phyloP scores from a whole-genome alignment of 2,888 invertebrate genomes.

The Acanthosoma haemorrhoidale region DNA sequence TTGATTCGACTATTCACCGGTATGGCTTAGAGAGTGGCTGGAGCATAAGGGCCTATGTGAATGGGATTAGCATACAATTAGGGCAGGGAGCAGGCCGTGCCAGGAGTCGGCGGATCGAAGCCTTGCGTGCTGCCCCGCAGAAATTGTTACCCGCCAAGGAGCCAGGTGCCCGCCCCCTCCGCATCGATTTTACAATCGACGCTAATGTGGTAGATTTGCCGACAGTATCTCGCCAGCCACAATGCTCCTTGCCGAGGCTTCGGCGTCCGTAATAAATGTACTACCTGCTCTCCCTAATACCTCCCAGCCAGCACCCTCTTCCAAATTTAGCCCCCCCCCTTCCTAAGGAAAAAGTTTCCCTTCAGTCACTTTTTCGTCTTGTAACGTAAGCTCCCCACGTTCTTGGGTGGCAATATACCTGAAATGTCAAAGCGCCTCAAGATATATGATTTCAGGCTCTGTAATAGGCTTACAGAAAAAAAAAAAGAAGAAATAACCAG shows the following conservation, averaged over 20 bases:
- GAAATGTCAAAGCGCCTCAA: too few relatives aligned
- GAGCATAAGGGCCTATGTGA: too few relatives aligned
- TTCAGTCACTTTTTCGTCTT: not conserved
- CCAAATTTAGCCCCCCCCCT: not conserved
- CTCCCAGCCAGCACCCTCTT: too few relatives aligned
- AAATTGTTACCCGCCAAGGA: conserved; percentile 3
- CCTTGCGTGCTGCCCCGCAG: not conserved
- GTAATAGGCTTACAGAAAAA: too few relatives aligned
- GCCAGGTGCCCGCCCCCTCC: not conserved
- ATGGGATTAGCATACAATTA: conserved; percentile 1
- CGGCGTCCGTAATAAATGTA: too few relatives aligned
- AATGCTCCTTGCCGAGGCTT: not conserved
- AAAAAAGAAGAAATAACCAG: too few relatives aligned
- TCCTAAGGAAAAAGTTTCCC: not conserved
- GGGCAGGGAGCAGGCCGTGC: not conserved
- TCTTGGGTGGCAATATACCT: too few relatives aligned
- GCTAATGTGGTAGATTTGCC: conserved; percentile 26
- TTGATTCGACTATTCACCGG: not conserved
- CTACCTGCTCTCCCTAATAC: not conserved
- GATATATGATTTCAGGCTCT: too few relatives aligned
- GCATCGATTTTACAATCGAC: conserved; percentile 27
- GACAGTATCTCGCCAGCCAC: not conserved
- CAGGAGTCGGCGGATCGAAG: not conserved
- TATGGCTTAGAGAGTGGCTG: not conserved
- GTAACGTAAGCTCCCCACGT: too few relatives aligned